Evolutionary conservation across 2,888 invertebrate species (phyloP), one percentile per base, ranked within the genome.

Genomic region (Linyphia triangularis): DNA sequence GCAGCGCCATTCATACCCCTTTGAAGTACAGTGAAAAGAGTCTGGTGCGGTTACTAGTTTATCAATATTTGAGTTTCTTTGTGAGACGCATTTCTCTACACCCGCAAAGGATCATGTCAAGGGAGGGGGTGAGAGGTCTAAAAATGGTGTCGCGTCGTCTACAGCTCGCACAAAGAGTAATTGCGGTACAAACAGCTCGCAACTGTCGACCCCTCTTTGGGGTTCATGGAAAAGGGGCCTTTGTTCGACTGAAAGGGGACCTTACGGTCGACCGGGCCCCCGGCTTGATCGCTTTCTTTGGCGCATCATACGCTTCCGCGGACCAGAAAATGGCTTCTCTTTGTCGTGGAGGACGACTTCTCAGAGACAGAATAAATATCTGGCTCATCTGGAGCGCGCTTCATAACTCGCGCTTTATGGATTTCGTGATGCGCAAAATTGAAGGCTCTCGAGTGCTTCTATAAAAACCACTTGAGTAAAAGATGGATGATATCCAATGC

Each of bases 51-150:
- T 65, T 30, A n/a, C 79, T 33, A 86, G 85, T 86, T 86, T 86
- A 86, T 86, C 85, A 86, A 86, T 86, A 86, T 86, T 86, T 86
- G 85, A 86, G 70, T 85, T 85, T 40, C 85, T 85, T 85, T 85
- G n/a, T 51, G 63, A 13, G 51, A 59, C 9, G 73, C 73, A 75
- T 67, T 59, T 26, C 22, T 30, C 59, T 61, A 72, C 85, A 79
- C 24, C 26, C 40, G 13, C 72, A n/a, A n/a, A n/a, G 72, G 81
- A 88, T 88, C 81, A 81, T 88, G 86, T 88, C 81, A 69, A 69
- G 33, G 65, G 65, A 16, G 43, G 81, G 75, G 84, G 84, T 67
- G 43, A 70, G 57, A 78, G 70, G 69, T 85, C 61, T 85, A 59
- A 72, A 85, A 85, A 78, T 72, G 79, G 79, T 79, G 51, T 61